Base-by-base conservation (phyloP, 2,797 vertebrate genomes). In the Semaprochilodus insignis region DNA sequence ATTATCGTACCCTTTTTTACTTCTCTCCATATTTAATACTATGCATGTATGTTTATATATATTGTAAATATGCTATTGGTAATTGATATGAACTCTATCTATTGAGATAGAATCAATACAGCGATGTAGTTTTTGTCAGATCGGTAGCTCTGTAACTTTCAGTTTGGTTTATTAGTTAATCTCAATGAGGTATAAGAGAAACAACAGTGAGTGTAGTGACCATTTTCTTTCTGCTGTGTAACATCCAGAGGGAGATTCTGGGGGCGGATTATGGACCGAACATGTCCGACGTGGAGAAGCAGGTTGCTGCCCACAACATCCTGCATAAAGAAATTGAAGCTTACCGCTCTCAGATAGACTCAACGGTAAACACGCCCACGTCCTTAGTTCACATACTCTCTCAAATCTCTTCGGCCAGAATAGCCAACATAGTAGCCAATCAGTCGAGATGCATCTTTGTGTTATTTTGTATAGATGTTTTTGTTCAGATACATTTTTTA, bases 241-340 rank as follows among this genome's bases (percentile, higher is more conserved):
- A 87, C 75, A 55, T 76, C 34, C 87, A 95, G 94, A 91, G 21
- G 86, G 91, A 93, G 89, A 54, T 98, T 6, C 78, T 85, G 0
- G 25, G 34, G 0, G 94, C 92, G 0, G 83, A 82, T 3, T 99
- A 95, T 0, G 97, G 97, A 13, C 96, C 95, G 0, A 92, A 90
- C 74, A 89, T 97, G 89, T 83, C 90, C 0, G 97, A 98, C 70
- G 92, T 97, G 73, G 97, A 99, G 85, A 97, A 95, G 91, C 97
- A 99, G 92, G 93, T 97, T 0, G 98, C 97, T 0, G 94, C 93
- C 66, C 97, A 99, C 74, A 98, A 97, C 91, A 96, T 99, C 67
- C 92, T 97, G 71, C 96, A 98, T 90, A 95, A 96, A 86, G 95
- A 97, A 91, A 95, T 99, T 0, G 96, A 98, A 80, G 94, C 95